phyloP scores from a whole-genome alignment of 2,888 invertebrate species.

The Limnephilus auricula region DNA sequence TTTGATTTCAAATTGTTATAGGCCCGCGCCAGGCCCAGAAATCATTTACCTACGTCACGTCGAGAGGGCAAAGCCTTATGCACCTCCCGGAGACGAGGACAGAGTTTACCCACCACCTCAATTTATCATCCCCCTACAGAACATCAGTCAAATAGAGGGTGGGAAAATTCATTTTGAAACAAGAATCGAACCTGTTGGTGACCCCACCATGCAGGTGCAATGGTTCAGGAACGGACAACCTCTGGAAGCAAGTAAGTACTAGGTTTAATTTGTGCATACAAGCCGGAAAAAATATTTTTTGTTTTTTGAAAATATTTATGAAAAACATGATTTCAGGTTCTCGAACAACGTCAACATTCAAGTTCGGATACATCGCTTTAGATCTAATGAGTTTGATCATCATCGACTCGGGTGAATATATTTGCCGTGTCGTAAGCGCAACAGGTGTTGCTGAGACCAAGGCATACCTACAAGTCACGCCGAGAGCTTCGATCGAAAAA shows the following conservation, averaged over 20 bases:
- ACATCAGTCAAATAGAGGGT: slow-evolving; percentile 91
- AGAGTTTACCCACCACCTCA: slow-evolving; percentile 93
- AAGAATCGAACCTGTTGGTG: slow-evolving; percentile 97
- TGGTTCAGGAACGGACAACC: slow-evolving; percentile 96
- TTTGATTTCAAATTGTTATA: slow-evolving; percentile 70
- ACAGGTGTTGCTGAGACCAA: slow-evolving; percentile 92
- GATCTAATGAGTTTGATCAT: slow-evolving; percentile 91
- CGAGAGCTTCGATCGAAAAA: slow-evolving; percentile 90
- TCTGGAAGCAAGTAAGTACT: slow-evolving; percentile 91
- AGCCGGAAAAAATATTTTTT: slow-evolving; percentile 15
- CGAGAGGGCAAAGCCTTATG: slow-evolving; percentile 90
- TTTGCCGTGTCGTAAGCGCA: slow-evolving; percentile 91
- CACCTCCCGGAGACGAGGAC: slow-evolving; percentile 90
- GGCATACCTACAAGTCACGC: slow-evolving; percentile 88
- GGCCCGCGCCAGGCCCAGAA: slow-evolving; percentile 94
- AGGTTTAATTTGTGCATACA: slow-evolving; percentile 31
- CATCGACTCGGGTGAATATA: slow-evolving; percentile 93
- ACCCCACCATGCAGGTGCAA: slow-evolving; percentile 96
- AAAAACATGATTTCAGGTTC: slow-evolving; percentile 82
- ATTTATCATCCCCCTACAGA: slow-evolving; percentile 92
- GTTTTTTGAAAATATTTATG: not conserved
- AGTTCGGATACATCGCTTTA: slow-evolving; percentile 97
- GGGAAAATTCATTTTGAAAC: slow-evolving; percentile 98
- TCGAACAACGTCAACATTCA: slow-evolving; percentile 95
- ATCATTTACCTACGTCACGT: slow-evolving; percentile 95